Evolutionary conservation across 2,888 invertebrate species (phyloP), one percentile per base, ranked within the genome.

Genomic region (Pycnomerus fuliginosus): DNA sequence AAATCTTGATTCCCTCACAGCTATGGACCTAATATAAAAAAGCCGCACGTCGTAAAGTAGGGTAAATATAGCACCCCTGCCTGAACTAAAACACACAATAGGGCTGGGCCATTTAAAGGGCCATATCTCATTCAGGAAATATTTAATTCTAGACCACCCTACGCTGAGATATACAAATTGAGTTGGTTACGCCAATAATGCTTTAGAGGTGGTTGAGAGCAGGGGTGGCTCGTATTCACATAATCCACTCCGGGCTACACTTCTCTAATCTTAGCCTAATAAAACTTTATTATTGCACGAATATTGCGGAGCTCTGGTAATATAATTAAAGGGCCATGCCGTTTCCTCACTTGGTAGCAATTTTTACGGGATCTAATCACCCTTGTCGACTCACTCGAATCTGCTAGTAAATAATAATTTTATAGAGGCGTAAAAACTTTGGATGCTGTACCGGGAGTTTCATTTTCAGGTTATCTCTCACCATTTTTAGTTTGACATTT

Each of bases 121-220:
- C 61, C 55, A 56, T 61, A 62, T 64, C 61, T 62, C 60, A 54
- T 55, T 48, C 48, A 48, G 53, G 59, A 63, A 63, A 62, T 64
- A 63, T 64, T 64, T 65, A 64, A 66, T 61, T 61, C 57, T 43
- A 44, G 44, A 44, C 55, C 55, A 46, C 44, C 44, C 51, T 51
- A 50, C 48, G 42, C 44, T 28, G 56, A 52, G 58, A 59, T 56
- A 56, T 58, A 64, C 67, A 67, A 67, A 68, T 68, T 65, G 62
- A 64, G 61, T 66, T 60, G 64, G 67, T 65, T 65, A 59, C 55
- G 56, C 61, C 61, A 65, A 64, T 64, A 64, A 61, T 55, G 56
- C 52, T 59, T 55, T 42, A 39, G 55, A 36, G 50, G 52, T 42
- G 44, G 43, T 27, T 40, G 17, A 39, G 33, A 38, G 23, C 46